Percentiles rank a stretch among this genome's conserved stretches.
Conservation (phyloP, 2,113 vertebrate genomes). For the Probosciger aterrimus region DNA sequence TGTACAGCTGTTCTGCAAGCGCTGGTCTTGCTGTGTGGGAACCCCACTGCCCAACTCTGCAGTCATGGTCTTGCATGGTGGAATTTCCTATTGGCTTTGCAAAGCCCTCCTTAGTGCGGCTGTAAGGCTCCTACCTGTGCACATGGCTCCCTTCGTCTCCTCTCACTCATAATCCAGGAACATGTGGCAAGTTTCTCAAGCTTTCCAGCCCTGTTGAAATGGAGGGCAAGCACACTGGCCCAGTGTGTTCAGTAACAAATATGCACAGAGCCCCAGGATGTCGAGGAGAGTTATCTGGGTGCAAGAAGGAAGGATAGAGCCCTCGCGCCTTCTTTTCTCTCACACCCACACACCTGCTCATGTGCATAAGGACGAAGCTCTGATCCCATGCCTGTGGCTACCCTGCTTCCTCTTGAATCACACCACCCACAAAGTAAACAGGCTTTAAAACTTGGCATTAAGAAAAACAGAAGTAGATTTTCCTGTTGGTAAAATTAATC, state of each 20-base stretch:
- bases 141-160: background rate
- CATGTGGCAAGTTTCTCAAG: background rate
- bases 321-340: background rate
- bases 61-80: rapidly evolving
- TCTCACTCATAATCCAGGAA: background rate
- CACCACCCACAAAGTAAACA: conserved; percentile 57
- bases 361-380: background rate
- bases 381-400: conserved; percentile 57
- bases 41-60: rapidly evolving
- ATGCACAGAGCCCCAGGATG: rapidly evolving
- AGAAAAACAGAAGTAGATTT: conserved; percentile 54
- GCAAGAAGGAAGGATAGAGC: background rate
- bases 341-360: conserved; percentile 34
- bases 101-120: background rate
- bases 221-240: background rate
- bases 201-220: background rate
- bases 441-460: conserved; percentile 52
- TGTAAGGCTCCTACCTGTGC: background rate
- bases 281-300: background rate
- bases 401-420: conserved; percentile 36
- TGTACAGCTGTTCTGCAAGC: background rate
- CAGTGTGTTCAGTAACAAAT: rapidly evolving
- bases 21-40: background rate
- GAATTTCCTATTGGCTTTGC: background rate
- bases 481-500: conserved; percentile 54